phyloP scores from a whole-genome alignment of 2,797 vertebrate species.

The Xyrichtys novacula region DNA sequence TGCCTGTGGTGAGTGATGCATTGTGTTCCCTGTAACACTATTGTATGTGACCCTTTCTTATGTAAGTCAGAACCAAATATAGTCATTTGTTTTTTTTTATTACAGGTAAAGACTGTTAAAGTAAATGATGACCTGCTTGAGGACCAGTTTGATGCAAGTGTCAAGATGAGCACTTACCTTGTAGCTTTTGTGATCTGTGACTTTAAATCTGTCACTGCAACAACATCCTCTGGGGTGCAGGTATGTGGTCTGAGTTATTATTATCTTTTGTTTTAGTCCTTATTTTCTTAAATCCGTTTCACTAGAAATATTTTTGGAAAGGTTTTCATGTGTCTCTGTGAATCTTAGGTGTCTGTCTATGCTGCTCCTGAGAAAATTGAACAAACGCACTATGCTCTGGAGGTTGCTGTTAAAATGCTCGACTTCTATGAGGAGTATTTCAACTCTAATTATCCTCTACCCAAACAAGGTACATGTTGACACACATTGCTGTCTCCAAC shows the following conservation, averaged over 20 bases:
- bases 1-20: constrained; percentile 82
- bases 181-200: constrained; percentile 86
- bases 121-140: constrained; percentile 75
- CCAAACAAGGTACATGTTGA: constrained; percentile 81
- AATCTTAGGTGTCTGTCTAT: constrained; percentile 84
- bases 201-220: constrained; percentile 82
- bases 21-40: background rate
- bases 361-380: constrained; percentile 82
- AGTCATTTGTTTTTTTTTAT: constrained; percentile 1
- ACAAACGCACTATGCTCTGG: constrained; percentile 85
- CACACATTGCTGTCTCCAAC: background rate
- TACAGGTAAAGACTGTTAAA: constrained; percentile 80
- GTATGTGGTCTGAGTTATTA: constrained; percentile 57
- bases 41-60: background rate
- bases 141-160: constrained; percentile 83
- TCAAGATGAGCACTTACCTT: constrained; percentile 87
- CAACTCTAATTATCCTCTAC: constrained; percentile 85
- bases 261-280: background rate
- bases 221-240: constrained; percentile 82
- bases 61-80: no score
- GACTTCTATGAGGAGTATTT: constrained; percentile 89
- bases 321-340: constrained; percentile 4
- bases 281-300: background rate
- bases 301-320: background rate
- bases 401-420: constrained; percentile 84